Conservation (phyloP, 2,888 invertebrate species). For the Eubasilissa splendida region DNA sequence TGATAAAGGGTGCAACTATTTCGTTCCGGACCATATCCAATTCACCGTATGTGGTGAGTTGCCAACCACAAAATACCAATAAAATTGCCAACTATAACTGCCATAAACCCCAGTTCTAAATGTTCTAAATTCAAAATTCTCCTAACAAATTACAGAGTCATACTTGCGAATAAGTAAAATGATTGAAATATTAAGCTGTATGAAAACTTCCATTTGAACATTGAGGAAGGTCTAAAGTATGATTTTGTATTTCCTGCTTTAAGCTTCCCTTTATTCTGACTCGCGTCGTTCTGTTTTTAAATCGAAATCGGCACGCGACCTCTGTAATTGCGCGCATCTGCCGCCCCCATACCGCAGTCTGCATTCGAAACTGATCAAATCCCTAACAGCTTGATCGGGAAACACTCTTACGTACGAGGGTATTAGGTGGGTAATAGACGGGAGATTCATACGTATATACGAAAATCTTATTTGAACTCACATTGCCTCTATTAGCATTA, state of each 20-base stretch:
- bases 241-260: conserved; percentile 6
- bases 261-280: conserved; percentile 10
- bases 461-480: background rate
- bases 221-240: background rate
- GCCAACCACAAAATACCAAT: conserved; percentile 21
- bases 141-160: background rate
- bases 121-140: conserved; percentile 24
- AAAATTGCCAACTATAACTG: conserved; percentile 4
- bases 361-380: background rate
- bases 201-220: background rate
- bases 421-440: background rate
- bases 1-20: background rate
- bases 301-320: conserved; percentile 57
- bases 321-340: conserved; percentile 54
- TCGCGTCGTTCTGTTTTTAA: conserved; percentile 40
- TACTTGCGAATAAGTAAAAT: background rate
- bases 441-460: too few species aligned
- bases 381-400: background rate
- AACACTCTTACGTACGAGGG: conserved; percentile 3
- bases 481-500: conserved; percentile 34
- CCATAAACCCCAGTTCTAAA: background rate
- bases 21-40: background rate
- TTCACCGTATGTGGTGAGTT: conserved; percentile 10
- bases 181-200: conserved; percentile 2
- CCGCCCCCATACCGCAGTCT: conserved; percentile 44